phyloP scores from a whole-genome alignment of 2,888 invertebrate species.

The Euphydryas editha region DNA sequence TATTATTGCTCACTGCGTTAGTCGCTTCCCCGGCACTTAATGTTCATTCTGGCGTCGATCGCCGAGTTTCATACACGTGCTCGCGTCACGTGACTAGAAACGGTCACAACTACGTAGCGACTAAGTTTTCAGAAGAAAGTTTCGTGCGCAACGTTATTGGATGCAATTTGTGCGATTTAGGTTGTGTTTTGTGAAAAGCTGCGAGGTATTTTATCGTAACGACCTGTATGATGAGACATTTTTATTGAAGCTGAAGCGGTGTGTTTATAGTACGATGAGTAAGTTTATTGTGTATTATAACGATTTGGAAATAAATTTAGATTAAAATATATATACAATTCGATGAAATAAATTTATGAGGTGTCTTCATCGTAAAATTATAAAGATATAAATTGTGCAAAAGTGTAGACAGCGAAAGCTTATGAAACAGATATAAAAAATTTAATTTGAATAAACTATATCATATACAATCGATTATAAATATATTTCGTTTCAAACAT shows the following conservation, averaged over 20 bases:
- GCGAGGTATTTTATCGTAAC: slow-evolving; percentile 20
- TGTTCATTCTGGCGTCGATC: slow-evolving; percentile 37
- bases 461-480: no score
- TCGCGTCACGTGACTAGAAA: slow-evolving; percentile 2
- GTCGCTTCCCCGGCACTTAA: not conserved
- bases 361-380: no score
- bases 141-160: slow-evolving; percentile 34
- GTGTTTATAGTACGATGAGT: slow-evolving; percentile 20
- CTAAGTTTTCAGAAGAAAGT: slow-evolving; percentile 36
- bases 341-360: no score
- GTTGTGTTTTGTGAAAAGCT: slow-evolving; percentile 39
- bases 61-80: slow-evolving; percentile 28
- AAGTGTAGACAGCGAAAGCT: no score
- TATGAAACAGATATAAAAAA: no score
- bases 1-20: slow-evolving; percentile 46
- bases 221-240: slow-evolving; percentile 25
- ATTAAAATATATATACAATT: no score
- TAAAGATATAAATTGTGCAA: no score
- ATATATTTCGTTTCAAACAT: no score
- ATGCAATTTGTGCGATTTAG: slow-evolving; percentile 39
- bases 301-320: not conserved
- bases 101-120: slow-evolving; percentile 26
- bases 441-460: no score
- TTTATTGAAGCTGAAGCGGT: slow-evolving; percentile 9
- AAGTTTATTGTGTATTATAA: slow-evolving; percentile 18